Base-by-base conservation (phyloP, 2,797 vertebrate genomes). In the Taeniopygia guttata region DNA sequence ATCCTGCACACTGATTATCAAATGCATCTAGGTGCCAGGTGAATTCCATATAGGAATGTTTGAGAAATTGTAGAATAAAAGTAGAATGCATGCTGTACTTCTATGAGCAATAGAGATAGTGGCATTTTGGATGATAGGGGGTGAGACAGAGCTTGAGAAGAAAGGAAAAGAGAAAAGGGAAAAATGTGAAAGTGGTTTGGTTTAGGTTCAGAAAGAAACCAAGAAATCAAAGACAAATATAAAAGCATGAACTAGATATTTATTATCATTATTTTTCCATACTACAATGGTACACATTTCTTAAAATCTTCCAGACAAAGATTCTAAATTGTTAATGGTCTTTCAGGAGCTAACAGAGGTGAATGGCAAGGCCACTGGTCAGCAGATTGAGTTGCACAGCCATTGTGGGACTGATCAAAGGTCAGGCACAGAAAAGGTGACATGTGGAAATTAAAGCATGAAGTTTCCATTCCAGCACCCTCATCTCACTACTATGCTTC, bases 261-360 rank as follows among this genome's bases (percentile, higher is more conserved):
- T 80, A 63, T 86, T 3, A 2, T 30, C 6, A 48, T 67, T 76
- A 64, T 51, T 72, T 56, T 16, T 69, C 38, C 40, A 68, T 42
- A 25, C 7, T 27, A 11, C 18, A 83, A 36, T 27, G 23, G 8
- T 72, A 55, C 16, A 7, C 30, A 15, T 58, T 83, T 75, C 87
- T 94, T 82, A 64, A 84, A 89, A 77, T 18, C 68, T 75, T 87
- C 58, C 86, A 87, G 52, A 43, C 23, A 81, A 75, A 85, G 36
- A 72, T 12, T 93, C 26, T 48, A 46, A 92, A 93, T 36, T 5
- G 1, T 73, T 95, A 89, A 64, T 25, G 52, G 16, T 48, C 62
- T 85, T 87, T 76, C 42, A 84, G 67, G 52, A 91, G 63, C 46
- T 78, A 93, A 95, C 73, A 58, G 81, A 87, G 48, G 54, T 81